phyloP scores from a whole-genome alignment of 2,888 invertebrate genomes.

The Calephelis perditalis region DNA sequence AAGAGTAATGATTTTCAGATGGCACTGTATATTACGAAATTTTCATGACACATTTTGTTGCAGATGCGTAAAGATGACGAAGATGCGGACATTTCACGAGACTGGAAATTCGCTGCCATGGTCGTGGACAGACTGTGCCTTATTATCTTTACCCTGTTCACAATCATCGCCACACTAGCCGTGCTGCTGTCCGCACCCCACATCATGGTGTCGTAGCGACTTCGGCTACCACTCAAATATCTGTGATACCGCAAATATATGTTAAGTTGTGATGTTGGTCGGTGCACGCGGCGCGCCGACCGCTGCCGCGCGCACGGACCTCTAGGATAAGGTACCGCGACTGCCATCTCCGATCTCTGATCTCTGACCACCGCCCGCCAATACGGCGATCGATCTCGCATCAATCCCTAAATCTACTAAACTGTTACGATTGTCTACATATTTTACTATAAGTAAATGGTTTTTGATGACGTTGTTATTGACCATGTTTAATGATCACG shows the following conservation, averaged over 20 bases:
- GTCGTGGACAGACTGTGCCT: constrained; percentile 99
- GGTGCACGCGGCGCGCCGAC: constrained; percentile 66
- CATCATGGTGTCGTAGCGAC: constrained; percentile 93
- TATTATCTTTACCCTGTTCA: constrained; percentile 99
- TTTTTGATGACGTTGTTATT: too few species aligned
- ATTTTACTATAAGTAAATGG: too few species aligned
- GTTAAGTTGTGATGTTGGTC: constrained; percentile 81
- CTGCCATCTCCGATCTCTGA: constrained; percentile 50
- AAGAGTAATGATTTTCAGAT: too few species aligned
- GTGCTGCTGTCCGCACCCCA: constrained; percentile 98
- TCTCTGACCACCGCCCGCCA: not conserved
- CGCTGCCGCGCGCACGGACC: constrained; percentile 68
- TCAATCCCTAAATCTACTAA: not conserved
- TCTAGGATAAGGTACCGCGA: constrained; percentile 70
- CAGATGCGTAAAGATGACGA: constrained; percentile 97
- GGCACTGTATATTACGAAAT: too few species aligned
- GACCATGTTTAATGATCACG: too few species aligned
- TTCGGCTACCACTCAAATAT: constrained; percentile 73
- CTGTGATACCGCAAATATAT: constrained; percentile 84
- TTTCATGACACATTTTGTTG: constrained; percentile 31
- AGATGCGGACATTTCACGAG: constrained; percentile 95
- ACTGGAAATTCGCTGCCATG: constrained; percentile 99
- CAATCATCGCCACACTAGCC: constrained; percentile 97
- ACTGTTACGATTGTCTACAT: too few species aligned
- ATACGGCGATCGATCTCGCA: not conserved